Percentiles rank a stretch among this genome's conserved stretches.
These are phyloP conservation scores for Globia sparganii DNA, from an alignment of 2,888 invertebrate species.

Conservation along the genomic window DNA sequence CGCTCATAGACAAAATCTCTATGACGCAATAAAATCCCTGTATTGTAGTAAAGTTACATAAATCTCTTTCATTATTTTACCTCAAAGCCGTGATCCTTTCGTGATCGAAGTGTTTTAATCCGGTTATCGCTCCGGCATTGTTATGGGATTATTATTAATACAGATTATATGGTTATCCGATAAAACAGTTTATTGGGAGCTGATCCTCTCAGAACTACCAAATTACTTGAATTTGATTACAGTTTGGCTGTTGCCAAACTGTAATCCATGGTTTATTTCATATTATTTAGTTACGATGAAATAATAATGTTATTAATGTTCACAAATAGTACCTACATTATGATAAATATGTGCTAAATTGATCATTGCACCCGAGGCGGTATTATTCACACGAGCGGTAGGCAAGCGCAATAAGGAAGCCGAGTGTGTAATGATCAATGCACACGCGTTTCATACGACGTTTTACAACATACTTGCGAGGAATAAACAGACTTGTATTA, in stretches of 20 bases:
- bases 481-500: too few species aligned
- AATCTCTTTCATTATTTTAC: neutral
- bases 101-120: conserved; percentile 39
- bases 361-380: too few species aligned
- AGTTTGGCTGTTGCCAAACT: too few species aligned
- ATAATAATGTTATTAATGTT: conserved; percentile 2
- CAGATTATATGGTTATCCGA: conserved; percentile 58
- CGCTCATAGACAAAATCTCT: neutral
- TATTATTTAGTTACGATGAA: neutral
- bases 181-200: conserved; percentile 53
- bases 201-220: conserved; percentile 41
- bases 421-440: too few species aligned
- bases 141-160: conserved; percentile 62
- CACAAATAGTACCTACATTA: too few species aligned
- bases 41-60: neutral
- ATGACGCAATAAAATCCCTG: neutral
- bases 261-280: too few species aligned
- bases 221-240: conserved; percentile 49
- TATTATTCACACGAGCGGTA: too few species aligned
- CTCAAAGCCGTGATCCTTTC: conserved; percentile 9
- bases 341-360: too few species aligned
- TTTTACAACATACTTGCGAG: too few species aligned
- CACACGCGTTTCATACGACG: too few species aligned
- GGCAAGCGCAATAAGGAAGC: too few species aligned
- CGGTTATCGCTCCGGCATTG: conserved; percentile 38